Evolutionary conservation across 2,797 vertebrate species (phyloP), one percentile per base, ranked within the genome.

Genomic region (Synaphobranchus kaupii): DNA sequence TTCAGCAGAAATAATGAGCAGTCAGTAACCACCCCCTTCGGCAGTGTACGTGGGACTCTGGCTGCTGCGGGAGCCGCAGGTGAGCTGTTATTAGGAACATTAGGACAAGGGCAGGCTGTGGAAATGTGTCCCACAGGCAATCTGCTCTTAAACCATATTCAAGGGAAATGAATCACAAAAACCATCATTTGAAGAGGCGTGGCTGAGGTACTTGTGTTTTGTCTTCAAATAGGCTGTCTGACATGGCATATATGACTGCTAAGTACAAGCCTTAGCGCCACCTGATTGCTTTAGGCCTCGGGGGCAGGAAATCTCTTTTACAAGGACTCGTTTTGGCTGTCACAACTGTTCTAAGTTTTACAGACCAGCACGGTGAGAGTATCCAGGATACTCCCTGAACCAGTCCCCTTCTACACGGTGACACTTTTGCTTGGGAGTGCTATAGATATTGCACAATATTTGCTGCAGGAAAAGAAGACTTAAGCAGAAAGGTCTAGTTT

Each of bases 321-420:
- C 81, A 88, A 91, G 89, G 85, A 88, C 89, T 91, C 85, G 84
- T 86, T 92, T 85, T 90, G 86, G 82, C 84, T 94, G 91, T 93
- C 92, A 94, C 86, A 92, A 88, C 88, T 89, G 66, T 88, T 93
- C 87, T 90, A 90, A 90, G 87, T 91, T 83, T 91, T 91, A 91
- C 84, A 84, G 86, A 60, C 89, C 92, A 90, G 90, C 87, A 87
- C 84, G 82, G 89, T 87, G 88, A 86, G 90, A 92, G 90, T 88
- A 87, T 68, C 89, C 83, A n/a, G 25, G 63, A 25, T 66, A 20
- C 63, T 7, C 63, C 22, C 63, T 66, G 63, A 25, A 66, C 25
- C 25, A 9, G 31, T n/a, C 31, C 68, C 2, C 68, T 73, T 31
- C 68, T 13, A 8, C 15, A 28, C 31, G 13, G 68, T 13, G 12